Conservation (phyloP, 2,113 vertebrate genomes). For the Condylura cristata region DNA sequence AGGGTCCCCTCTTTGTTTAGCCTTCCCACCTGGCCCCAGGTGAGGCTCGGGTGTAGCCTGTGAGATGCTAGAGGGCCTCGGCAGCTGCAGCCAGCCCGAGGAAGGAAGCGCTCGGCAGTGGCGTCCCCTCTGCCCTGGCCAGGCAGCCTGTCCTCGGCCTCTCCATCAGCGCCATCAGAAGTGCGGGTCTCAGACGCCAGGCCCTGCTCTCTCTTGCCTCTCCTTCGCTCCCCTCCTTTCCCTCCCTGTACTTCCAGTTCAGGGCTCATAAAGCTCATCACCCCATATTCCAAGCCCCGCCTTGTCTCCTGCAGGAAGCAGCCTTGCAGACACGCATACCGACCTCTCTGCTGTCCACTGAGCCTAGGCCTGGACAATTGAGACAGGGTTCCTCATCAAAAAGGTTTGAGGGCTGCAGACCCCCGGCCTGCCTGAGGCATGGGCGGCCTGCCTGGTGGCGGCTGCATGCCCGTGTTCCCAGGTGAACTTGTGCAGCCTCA, state of each 20-base stretch:
- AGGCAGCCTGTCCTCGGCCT: not conserved
- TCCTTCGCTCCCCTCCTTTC: not conserved
- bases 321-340: not conserved
- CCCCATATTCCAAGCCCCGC: not conserved
- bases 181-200: fast-evolving
- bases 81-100: not conserved
- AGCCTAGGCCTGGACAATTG: not conserved
- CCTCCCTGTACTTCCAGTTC: not conserved
- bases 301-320: not conserved
- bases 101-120: not conserved
- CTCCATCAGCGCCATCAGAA: fast-evolving
- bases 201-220: too few relatives aligned
- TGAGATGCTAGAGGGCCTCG: not conserved
- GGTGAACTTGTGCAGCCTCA: fast-evolving
- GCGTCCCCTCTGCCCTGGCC: fast-evolving
- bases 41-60: not conserved
- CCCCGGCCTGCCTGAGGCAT: too few relatives aligned
- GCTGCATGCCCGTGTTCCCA: too few relatives aligned
- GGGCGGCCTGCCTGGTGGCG: too few relatives aligned
- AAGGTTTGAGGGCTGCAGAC: not conserved
- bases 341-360: fast-evolving
- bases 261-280: not conserved
- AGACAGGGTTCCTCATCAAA: not conserved
- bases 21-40: not conserved
- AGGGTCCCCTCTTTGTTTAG: not conserved